phyloP scores from a whole-genome alignment of 2,888 invertebrate genomes.

The Hylaea fasciaria region DNA sequence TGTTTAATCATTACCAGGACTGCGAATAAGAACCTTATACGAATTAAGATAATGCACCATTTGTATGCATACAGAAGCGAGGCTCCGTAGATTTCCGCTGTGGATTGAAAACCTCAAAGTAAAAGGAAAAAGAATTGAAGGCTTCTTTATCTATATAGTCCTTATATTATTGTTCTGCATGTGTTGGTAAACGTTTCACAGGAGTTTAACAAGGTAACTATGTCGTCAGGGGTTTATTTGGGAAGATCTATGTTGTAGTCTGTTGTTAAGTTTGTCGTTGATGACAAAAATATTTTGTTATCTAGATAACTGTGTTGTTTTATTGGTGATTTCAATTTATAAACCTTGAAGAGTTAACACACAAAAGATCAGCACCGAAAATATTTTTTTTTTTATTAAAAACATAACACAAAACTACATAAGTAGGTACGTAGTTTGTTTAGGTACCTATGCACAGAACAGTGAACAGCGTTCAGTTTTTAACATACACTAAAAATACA shows the following conservation, averaged over 20 bases:
- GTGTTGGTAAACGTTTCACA: conserved; percentile 59
- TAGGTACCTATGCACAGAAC: too few relatives aligned
- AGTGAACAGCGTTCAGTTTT: too few relatives aligned
- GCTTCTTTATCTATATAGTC: conserved; percentile 12
- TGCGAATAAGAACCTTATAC: too few relatives aligned
- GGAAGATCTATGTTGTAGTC: conserved; percentile 82
- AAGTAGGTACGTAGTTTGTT: too few relatives aligned
- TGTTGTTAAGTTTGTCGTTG: conserved; percentile 85
- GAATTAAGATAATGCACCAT: too few relatives aligned
- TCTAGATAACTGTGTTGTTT: conserved; percentile 73
- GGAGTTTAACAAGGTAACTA: conserved; percentile 57
- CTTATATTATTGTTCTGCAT: conserved; percentile 51
- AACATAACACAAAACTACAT: too few relatives aligned
- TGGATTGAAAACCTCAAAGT: conserved; percentile 7
- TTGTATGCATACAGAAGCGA: too few relatives aligned
- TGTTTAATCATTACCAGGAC: too few relatives aligned
- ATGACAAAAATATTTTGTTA: conserved; percentile 85
- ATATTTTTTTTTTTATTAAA: too few relatives aligned
- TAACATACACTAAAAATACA: too few relatives aligned
- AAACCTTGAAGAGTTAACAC: neutral
- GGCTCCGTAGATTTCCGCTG: neutral
- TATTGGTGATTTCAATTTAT: conserved; percentile 41
- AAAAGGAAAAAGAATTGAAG: conserved; percentile 46
- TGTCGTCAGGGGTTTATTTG: conserved; percentile 70
- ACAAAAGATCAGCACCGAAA: neutral